These are phyloP conservation scores for Eurois occulta DNA, from an alignment of 2,888 invertebrate genomes.

Conservation along the genomic window DNA sequence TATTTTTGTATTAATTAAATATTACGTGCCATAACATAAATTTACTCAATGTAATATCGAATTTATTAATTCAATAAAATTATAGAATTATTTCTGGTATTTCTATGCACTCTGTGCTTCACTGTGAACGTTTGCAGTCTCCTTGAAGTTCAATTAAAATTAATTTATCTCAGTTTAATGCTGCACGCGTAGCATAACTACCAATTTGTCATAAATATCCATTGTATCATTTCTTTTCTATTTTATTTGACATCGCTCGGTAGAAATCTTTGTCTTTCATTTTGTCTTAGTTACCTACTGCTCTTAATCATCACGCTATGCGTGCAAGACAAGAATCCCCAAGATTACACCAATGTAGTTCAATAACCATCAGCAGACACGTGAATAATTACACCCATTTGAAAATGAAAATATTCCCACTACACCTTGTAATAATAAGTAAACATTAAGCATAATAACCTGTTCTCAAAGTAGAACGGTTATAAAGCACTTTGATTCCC, in stretches of 20 bases:
- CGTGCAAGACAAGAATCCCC: background rate
- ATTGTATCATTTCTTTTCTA: background rate
- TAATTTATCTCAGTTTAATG: background rate
- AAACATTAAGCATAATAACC: background rate
- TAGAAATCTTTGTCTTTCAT: background rate
- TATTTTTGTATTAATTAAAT: conserved; percentile 21
- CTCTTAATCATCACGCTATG: background rate
- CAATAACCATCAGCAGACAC: background rate
- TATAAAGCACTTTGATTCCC: background rate
- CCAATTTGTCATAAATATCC: background rate
- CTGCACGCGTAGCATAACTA: no score
- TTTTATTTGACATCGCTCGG: background rate
- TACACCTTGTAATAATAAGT: no score
- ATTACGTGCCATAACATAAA: conserved; percentile 48
- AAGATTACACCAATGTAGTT: background rate
- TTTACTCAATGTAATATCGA: conserved; percentile 50
- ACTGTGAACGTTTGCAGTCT: background rate
- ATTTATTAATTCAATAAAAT: conserved; percentile 47
- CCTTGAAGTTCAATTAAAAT: no score
- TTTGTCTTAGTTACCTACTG: background rate
- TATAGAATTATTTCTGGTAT: background rate
- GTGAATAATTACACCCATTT: background rate
- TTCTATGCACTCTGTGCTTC: background rate
- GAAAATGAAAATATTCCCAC: background rate
- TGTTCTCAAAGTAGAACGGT: conserved; percentile 4